Evolutionary conservation across 1,140 invertebrate species (phyloP), one percentile per base, ranked within the genome.

Genomic region (Drosophila virilis): DNA sequence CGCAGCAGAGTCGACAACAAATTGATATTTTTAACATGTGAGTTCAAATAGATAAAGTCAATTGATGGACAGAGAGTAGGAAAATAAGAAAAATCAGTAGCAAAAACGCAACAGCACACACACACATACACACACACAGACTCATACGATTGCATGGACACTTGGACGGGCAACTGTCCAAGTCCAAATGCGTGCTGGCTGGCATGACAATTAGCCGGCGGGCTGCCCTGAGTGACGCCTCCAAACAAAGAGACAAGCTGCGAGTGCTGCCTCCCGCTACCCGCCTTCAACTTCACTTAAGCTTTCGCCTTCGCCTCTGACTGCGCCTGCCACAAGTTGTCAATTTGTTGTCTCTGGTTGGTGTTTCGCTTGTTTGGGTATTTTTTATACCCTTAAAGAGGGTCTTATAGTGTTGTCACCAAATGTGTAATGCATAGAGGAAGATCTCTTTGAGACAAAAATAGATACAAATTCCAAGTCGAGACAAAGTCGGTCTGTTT

Each of bases 1-100:
- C 45, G 68, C 66, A 78, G 66, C 71, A 51, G 57, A 70, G 73
- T 78, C 85, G 83, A 86, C 83, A 86, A 86, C 83, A 86, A 88
- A 86, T 86, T 86, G 83, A 86, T 86, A 86, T 86, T 86, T 86
- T 86, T 86, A 86, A 86, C 83, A 86, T 86, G 83, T 68, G 83
- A 86, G 83, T 86, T 86, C 83, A 86, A 86, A 86, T 86, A 86
- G 83, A 86, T 86, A 86, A 86, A 86, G 83, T 86, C 83, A 86
- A 86, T 86, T 86, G 83, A 86, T 86, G 83, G 84, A 86, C 77
- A 77, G 59, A 74, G 74, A 64, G 76, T 72, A 75, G 51, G 51
- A 66, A 69, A 77, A 73, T 71, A 75, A 75, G 73, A 75, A 75
- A 75, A 75, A 75, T 75, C 73, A 75, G 73, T 75, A 75, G 73